A percentile compares a stretch with the other conserved stretches of the same genome.
These are phyloP conservation scores for Anoplophora glabripennis DNA, from an alignment of 1,140 invertebrate genomes.

Conservation along the genomic window DNA sequence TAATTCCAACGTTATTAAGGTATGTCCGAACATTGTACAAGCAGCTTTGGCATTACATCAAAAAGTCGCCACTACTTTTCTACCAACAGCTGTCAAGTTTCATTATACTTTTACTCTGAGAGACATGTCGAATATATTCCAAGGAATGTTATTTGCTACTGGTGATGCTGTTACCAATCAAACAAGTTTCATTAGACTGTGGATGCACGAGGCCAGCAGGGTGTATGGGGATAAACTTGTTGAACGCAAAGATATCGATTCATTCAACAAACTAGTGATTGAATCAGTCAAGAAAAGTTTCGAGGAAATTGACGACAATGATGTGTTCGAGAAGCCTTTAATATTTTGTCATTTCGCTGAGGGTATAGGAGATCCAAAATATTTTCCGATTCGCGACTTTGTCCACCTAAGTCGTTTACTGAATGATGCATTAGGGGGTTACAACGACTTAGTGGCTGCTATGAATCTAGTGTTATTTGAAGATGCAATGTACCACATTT, in stretches of 20 bases:
- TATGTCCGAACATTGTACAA: conserved; percentile 61
- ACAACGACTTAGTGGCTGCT: conserved; percentile 80
- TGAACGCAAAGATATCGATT: conserved; percentile 69
- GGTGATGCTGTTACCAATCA: conserved; percentile 70
- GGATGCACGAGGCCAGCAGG: conserved; percentile 84
- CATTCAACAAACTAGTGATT: conserved; percentile 69
- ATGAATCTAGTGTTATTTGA: conserved; percentile 97
- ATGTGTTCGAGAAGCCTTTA: conserved; percentile 67
- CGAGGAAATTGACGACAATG: conserved; percentile 66
- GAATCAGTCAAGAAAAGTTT: conserved; percentile 84
- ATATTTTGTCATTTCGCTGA: conserved; percentile 90
- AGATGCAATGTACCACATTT: conserved; percentile 90
- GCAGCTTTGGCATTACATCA: conserved; percentile 74
- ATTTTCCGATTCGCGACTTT: conserved; percentile 76
- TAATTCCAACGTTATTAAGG: conserved; percentile 56
- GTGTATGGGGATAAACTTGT: conserved; percentile 91
- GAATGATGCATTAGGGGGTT: conserved; percentile 76
- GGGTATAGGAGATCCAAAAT: conserved; percentile 89
- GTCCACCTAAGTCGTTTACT: conserved; percentile 70
- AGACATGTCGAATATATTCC: conserved; percentile 88
- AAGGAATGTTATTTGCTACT: conserved; percentile 85
- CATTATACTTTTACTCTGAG: conserved; percentile 93
- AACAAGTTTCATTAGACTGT: conserved; percentile 73
- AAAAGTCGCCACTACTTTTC: conserved; percentile 72
- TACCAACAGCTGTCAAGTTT: conserved; percentile 92